A percentile compares a stretch with the other conserved stretches of the same genome.
Conservation (phyloP, 1,140 invertebrate species). For the Procambarus clarkii region DNA sequence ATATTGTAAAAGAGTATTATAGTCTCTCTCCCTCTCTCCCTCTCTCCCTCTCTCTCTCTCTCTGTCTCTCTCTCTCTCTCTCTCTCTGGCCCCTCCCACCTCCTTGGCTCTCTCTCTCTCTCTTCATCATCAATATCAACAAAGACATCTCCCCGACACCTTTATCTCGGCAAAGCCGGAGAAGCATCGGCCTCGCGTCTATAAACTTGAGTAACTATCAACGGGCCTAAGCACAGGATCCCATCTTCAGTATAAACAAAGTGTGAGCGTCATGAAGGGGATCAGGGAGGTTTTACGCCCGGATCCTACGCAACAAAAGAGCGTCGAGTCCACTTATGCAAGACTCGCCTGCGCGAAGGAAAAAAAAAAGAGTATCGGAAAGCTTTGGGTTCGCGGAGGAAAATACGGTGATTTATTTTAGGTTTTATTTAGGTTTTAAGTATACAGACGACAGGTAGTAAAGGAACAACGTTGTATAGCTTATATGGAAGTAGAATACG, state of each 20-base stretch:
- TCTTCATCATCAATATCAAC: not conserved
- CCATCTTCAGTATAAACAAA: constrained; percentile 12
- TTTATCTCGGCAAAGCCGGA: not conserved
- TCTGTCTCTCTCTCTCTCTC: not conserved
- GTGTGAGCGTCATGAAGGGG: constrained; percentile 1
- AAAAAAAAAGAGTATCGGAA: not conserved
- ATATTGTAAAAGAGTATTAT: too few relatives aligned
- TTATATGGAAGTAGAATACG: too few relatives aligned
- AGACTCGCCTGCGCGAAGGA: not conserved
- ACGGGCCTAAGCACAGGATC: not conserved
- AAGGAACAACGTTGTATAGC: too few relatives aligned
- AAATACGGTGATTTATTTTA: not conserved
- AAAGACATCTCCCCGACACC: not conserved
- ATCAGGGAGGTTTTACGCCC: not conserved
- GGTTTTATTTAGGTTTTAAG: too few relatives aligned
- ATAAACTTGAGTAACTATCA: constrained; percentile 5
- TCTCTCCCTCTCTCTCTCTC: constrained; percentile 1
- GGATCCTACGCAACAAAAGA: not conserved
- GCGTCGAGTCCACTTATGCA: not conserved
- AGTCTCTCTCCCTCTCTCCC: not conserved
- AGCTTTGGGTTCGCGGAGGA: not conserved
- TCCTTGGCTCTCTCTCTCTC: not conserved
- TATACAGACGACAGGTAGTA: too few relatives aligned
- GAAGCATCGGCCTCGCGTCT: not conserved
- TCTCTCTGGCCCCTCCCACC: not conserved